Conservation (phyloP, 1,140 invertebrate genomes). For the Hestina assimilis region DNA sequence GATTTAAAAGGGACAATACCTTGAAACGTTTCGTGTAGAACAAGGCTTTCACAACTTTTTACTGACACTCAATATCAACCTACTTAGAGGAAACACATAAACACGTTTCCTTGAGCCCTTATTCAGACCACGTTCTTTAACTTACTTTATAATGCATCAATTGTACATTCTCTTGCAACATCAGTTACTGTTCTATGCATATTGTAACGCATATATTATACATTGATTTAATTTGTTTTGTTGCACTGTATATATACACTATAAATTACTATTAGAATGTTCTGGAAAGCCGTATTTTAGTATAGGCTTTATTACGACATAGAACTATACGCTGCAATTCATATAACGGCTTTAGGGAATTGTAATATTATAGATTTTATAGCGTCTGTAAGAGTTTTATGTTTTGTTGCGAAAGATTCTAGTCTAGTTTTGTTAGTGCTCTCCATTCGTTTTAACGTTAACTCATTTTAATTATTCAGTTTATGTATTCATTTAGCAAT, state of each 20-base stretch:
- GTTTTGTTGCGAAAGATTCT: background rate
- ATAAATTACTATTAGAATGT: conserved; percentile 23
- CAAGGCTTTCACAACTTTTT: background rate
- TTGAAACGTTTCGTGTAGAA: background rate
- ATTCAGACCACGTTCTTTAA: conserved; percentile 20
- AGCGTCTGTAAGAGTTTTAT: background rate
- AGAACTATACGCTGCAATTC: background rate
- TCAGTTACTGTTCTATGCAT: conserved; percentile 21
- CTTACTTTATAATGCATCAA: conserved; percentile 19
- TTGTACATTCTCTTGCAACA: conserved; percentile 28
- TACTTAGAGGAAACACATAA: conserved; percentile 4
- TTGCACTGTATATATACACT: conserved; percentile 21
- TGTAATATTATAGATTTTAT: conserved; percentile 7
- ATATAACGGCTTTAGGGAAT: conserved; percentile 5
- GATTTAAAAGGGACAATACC: background rate
- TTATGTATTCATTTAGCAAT: background rate
- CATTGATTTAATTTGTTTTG: conserved; percentile 17
- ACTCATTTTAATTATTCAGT: background rate
- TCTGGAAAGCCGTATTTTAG: conserved; percentile 27
- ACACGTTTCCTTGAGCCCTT: conserved; percentile 7
- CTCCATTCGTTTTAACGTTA: too few relatives aligned
- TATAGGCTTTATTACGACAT: conserved; percentile 25
- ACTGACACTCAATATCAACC: background rate
- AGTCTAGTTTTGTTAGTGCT: too few relatives aligned
- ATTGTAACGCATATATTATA: conserved; percentile 27